Conservation (phyloP, 2,888 invertebrate species). For the Eupsilia transversa region DNA sequence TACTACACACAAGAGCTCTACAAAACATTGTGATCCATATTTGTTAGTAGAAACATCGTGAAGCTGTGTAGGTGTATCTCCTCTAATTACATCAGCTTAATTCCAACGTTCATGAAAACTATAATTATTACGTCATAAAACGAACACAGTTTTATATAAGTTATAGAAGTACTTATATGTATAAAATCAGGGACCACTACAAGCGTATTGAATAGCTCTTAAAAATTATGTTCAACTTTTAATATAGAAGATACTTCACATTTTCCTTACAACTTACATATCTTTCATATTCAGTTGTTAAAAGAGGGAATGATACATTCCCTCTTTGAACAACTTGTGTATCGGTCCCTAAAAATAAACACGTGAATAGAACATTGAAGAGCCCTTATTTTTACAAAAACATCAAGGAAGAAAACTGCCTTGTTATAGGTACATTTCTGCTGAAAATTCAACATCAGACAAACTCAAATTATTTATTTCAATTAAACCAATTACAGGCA, state of each 20-base stretch:
- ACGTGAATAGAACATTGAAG: not conserved
- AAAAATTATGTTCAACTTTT: not conserved
- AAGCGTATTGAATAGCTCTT: not conserved
- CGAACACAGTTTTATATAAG: not conserved
- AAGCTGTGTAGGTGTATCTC: not conserved
- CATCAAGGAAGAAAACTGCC: conserved; percentile 10
- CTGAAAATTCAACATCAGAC: not conserved
- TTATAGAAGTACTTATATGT: too few relatives aligned
- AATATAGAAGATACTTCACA: not conserved
- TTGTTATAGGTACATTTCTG: not conserved
- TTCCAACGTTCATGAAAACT: not conserved
- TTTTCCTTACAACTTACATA: not conserved
- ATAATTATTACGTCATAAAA: conserved; percentile 7
- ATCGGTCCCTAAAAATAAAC: not conserved
- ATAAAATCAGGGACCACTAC: not conserved
- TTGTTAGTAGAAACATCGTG: not conserved
- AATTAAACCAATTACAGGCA: not conserved
- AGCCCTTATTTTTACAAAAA: conserved; percentile 14
- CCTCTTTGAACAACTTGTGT: not conserved
- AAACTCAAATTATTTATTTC: not conserved
- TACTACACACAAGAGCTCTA: not conserved
- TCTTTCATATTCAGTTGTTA: too few relatives aligned
- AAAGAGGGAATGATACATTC: too few relatives aligned
- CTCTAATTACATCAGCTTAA: not conserved
- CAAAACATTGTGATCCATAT: not conserved